Percentiles rank a stretch among this genome's conserved stretches.
Evolutionary conservation across 92 coral and sea anemone species (phyloP).

Genomic region (Parazoanthus darwini): DNA sequence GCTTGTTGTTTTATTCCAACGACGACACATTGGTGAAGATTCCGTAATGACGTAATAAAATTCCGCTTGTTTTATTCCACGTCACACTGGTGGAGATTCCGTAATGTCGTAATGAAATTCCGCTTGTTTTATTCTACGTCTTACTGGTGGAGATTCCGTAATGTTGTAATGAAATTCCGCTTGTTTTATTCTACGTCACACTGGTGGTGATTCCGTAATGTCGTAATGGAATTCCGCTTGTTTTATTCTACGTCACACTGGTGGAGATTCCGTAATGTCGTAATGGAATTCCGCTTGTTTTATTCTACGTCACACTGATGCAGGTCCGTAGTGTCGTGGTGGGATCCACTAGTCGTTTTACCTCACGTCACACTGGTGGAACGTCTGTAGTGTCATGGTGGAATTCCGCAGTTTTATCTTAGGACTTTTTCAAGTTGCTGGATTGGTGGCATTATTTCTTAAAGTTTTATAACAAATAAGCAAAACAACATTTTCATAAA

Average conservation of each 20-base stretch:
- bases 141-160: neutral
- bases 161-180: neutral
- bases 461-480: neutral
- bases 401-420: neutral
- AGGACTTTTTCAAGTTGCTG: neutral
- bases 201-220: neutral
- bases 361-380: neutral
- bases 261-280: too few species aligned
- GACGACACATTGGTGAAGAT: neutral
- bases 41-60: neutral
- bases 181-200: too few species aligned
- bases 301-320: neutral
- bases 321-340: neutral
- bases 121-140: neutral
- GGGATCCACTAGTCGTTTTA: neutral
- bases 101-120: neutral
- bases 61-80: neutral
- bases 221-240: neutral
- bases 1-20: neutral
- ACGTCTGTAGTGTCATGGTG: neutral
- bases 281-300: neutral
- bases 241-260: too few species aligned
- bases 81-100: neutral
- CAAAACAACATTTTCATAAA: neutral
- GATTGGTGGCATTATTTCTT: neutral